Base-by-base conservation (phyloP, 2,888 invertebrate genomes). In the Drosophila recens region DNA sequence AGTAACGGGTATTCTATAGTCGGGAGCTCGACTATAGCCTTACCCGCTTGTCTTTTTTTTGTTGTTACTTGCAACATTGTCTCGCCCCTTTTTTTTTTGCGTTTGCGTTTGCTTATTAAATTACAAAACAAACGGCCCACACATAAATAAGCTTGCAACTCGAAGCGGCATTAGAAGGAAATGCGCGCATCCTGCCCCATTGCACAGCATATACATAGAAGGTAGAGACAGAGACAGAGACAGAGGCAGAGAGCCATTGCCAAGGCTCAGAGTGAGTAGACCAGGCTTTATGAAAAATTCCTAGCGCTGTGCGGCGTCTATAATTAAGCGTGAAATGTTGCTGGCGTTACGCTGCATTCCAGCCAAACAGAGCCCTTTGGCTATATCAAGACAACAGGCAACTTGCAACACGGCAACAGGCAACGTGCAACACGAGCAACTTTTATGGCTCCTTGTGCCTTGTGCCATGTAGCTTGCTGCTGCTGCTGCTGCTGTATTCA, bases 271-370 rank as follows among this genome's bases (percentile, higher is more conserved):
- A 23, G 20, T n/a, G 30, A 36, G 38, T 48, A 43, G 53, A 46
- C 20, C 34, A 15, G 59, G 70, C 52, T 67, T 71, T 73, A 80
- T 84, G 83, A 86, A 84, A 86, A 82, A 85, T 86, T 85, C 83
- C 80, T 82, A 86, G 82, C 79, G 76, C 75, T 75, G 66, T 79
- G 87, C 80, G 87, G 88, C 89, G 90, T 89, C 89, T 90, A 90
- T 90, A 90, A 90, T 90, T 90, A 90, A 87, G 89, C 90, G 80
- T 89, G 88, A 90, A 87, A 88, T 89, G 86, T 87, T 86, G 81
- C 86, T 86, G 87, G 83, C 87, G 84, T 89, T 86, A 79, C 85
- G 80, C 80, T 77, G 87, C 85, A 86, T 86, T 87, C 85, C 82
- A 63, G 73, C 43, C 75, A 72, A 72, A 58, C 59, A 59, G 33